These are phyloP conservation scores for Hemitrygon akajei DNA, from an alignment of 2,797 vertebrate genomes.

Conservation along the genomic window DNA sequence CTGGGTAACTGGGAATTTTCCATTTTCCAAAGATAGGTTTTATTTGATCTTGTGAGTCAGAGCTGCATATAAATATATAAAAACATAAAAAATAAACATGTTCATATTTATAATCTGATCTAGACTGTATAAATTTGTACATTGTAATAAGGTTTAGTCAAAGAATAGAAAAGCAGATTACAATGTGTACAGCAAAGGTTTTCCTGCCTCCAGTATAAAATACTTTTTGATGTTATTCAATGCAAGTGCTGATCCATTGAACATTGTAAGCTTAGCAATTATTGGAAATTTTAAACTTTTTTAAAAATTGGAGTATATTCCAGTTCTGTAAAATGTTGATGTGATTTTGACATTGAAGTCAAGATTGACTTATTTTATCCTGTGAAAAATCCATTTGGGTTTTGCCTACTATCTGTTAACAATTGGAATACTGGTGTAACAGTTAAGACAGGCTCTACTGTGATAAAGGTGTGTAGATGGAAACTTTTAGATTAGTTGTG, in stretches of 20 bases:
- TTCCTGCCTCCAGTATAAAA: not conserved
- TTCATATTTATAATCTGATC: not conserved
- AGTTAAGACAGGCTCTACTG: too few species aligned
- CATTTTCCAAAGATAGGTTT: not conserved
- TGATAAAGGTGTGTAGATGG: too few species aligned
- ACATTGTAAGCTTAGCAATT: not conserved
- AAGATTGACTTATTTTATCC: not conserved
- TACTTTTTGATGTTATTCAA: not conserved
- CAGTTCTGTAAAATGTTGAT: not conserved
- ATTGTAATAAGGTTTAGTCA: not conserved
- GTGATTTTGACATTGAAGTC: not conserved
- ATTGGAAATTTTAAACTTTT: not conserved
- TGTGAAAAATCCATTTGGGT: not conserved
- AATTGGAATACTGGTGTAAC: not conserved
- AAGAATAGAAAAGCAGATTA: not conserved
- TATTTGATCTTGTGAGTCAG: not conserved
- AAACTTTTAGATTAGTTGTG: too few species aligned
- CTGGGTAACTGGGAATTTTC: not conserved
- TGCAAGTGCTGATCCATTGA: not conserved
- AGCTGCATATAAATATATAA: not conserved
- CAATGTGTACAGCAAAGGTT: not conserved
- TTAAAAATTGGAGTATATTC: not conserved
- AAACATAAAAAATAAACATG: not conserved
- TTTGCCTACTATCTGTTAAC: not conserved
- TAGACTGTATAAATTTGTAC: not conserved